Percentiles rank a stretch among this genome's conserved stretches.
These are phyloP conservation scores for Florisuga fusca DNA, from an alignment of 2,797 vertebrate genomes.

Conservation along the genomic window DNA sequence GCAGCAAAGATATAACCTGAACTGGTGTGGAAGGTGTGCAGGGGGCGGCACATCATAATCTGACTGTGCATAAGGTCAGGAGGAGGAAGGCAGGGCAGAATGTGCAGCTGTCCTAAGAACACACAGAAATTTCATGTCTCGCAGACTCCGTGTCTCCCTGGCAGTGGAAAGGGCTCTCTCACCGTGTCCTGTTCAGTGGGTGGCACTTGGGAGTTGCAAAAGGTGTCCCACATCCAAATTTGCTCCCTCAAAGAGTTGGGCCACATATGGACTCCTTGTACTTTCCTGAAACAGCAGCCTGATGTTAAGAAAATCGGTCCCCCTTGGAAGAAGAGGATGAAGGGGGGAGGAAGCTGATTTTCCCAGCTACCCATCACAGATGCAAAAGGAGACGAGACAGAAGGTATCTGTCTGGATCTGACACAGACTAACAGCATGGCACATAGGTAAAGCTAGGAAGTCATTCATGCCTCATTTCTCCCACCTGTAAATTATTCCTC, in stretches of 20 bases:
- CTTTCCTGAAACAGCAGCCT: background rate
- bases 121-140: background rate
- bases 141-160: background rate
- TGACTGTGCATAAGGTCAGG: background rate
- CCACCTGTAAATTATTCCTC: conserved; percentile 66
- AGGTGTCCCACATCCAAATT: background rate
- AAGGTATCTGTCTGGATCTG: conserved; percentile 60
- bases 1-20: background rate
- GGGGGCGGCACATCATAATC: background rate
- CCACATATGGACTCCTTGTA: background rate
- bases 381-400: conserved; percentile 47
- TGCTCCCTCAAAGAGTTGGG: background rate
- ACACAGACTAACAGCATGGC: conserved; percentile 53
- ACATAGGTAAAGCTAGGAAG: conserved; percentile 44
- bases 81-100: background rate
- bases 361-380: conserved; percentile 3
- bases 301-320: background rate
- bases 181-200: background rate
- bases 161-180: background rate
- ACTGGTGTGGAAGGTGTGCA: background rate
- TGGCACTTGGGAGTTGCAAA: background rate
- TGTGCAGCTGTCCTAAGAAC: background rate
- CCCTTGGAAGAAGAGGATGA: background rate
- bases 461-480: conserved; percentile 72
- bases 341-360: background rate